These are phyloP conservation scores for Calycopis cecrops DNA, from an alignment of 1,140 invertebrate species.

Conservation along the genomic window DNA sequence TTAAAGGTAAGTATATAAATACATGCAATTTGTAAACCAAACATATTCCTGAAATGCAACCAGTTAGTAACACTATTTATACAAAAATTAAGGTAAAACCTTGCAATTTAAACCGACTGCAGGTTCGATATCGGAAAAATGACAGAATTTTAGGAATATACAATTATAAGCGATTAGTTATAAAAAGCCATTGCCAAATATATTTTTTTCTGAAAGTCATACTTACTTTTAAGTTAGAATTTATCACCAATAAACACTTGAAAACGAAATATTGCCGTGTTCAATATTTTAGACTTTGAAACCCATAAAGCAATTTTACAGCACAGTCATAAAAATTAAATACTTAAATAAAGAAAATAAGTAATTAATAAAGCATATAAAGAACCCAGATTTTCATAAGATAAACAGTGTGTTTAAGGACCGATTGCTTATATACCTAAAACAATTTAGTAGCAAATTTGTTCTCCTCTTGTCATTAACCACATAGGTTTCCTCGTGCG, in stretches of 20 bases:
- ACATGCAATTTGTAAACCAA: not conserved
- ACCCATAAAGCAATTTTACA: slow-evolving; percentile 23
- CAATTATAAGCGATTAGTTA: slow-evolving; percentile 2
- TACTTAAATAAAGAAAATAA: not conserved
- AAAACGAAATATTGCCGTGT: slow-evolving; percentile 10
- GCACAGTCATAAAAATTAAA: slow-evolving; percentile 12
- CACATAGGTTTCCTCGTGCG: too few relatives aligned
- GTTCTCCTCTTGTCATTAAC: too few relatives aligned
- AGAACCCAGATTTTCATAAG: too few relatives aligned
- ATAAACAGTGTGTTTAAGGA: too few relatives aligned
- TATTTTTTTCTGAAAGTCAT: slow-evolving; percentile 14
- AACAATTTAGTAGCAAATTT: too few relatives aligned
- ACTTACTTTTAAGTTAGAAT: slow-evolving; percentile 22
- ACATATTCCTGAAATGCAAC: not conserved
- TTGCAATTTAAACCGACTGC: too few relatives aligned
- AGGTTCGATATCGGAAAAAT: not conserved
- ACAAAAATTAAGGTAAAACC: not conserved
- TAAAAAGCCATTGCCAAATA: slow-evolving; percentile 15
- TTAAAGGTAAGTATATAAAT: not conserved
- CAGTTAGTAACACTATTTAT: slow-evolving; percentile 1
- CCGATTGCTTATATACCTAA: too few relatives aligned
- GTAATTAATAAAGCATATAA: not conserved
- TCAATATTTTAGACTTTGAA: slow-evolving; percentile 5
- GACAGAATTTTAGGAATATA: slow-evolving; percentile 1
- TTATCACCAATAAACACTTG: slow-evolving; percentile 2